A percentile compares a stretch with the other conserved stretches of the same genome.
These are phyloP conservation scores for Chaetogeoica ovagalla DNA, from an alignment of 2,888 invertebrate genomes.

Conservation along the genomic window DNA sequence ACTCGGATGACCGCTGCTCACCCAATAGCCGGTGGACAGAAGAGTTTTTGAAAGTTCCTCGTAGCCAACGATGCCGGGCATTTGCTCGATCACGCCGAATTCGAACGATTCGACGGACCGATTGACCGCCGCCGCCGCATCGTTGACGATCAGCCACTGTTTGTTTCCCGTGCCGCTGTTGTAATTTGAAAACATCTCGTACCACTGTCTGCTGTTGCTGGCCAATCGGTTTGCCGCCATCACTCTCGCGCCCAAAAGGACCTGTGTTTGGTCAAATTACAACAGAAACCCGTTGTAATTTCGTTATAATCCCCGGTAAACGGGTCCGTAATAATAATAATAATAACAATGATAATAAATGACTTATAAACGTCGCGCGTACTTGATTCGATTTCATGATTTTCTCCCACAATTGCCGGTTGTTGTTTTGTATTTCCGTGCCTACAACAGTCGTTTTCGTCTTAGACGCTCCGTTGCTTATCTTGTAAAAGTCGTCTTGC, in stretches of 20 bases:
- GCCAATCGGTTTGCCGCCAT: slow-evolving; percentile 84
- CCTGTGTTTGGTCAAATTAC: slow-evolving; percentile 61
- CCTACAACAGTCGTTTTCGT: slow-evolving; percentile 72
- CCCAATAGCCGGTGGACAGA: slow-evolving; percentile 70
- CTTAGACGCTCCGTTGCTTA: slow-evolving; percentile 63
- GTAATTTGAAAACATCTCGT: slow-evolving; percentile 67
- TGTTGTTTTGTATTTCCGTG: slow-evolving; percentile 77
- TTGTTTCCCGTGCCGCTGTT: slow-evolving; percentile 84
- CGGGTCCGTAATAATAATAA: too few species aligned
- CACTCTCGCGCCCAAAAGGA: slow-evolving; percentile 74
- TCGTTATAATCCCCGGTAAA: too few species aligned
- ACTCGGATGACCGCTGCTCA: slow-evolving; percentile 69
- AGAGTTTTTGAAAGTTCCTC: slow-evolving; percentile 72
- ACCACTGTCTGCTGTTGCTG: slow-evolving; percentile 73
- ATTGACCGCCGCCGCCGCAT: slow-evolving; percentile 34
- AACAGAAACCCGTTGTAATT: too few species aligned
- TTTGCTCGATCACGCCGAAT: slow-evolving; percentile 78
- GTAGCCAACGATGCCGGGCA: slow-evolving; percentile 68
- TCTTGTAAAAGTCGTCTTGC: slow-evolving; percentile 79
- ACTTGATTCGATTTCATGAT: slow-evolving; percentile 69
- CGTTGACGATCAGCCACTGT: slow-evolving; percentile 82
- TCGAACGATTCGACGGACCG: slow-evolving; percentile 48
- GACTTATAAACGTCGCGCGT: neutral
- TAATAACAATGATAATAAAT: too few species aligned
- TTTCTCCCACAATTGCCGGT: slow-evolving; percentile 70